A percentile compares a stretch with the other conserved stretches of the same genome.
Conservation (phyloP, 2,888 invertebrate species). For the Boloria selene region DNA sequence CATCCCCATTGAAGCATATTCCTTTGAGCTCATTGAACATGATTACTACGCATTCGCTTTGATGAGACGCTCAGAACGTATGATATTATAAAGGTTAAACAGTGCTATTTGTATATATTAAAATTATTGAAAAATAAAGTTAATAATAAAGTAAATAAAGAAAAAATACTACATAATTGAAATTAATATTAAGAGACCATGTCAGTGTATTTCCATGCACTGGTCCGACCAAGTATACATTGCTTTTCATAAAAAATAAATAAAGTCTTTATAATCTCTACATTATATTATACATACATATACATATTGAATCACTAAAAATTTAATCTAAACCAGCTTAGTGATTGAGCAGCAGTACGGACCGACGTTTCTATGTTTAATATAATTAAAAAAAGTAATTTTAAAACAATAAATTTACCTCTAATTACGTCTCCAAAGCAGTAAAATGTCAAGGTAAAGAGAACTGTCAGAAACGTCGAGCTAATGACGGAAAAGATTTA, state of each 20-base stretch:
- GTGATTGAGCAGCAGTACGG: not conserved
- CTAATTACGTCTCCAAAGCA: not conserved
- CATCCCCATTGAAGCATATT: slow-evolving; percentile 29
- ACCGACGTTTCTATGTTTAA: too few relatives aligned
- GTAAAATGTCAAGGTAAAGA: slow-evolving; percentile 11
- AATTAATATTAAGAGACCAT: too few relatives aligned
- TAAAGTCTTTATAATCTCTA: too few relatives aligned
- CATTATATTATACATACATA: too few relatives aligned
- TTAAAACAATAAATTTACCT: not conserved
- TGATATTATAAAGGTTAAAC: not conserved
- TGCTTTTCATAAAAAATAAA: too few relatives aligned
- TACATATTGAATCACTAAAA: too few relatives aligned
- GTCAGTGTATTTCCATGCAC: too few relatives aligned
- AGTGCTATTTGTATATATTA: not conserved
- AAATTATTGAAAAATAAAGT: not conserved
- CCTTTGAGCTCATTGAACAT: slow-evolving; percentile 32
- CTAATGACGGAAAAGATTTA: slow-evolving; percentile 10
- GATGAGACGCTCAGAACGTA: not conserved
- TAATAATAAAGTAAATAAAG: too few relatives aligned
- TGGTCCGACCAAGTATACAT: too few relatives aligned
- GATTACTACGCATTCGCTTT: slow-evolving; percentile 20
- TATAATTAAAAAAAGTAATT: not conserved
- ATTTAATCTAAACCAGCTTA: too few relatives aligned
- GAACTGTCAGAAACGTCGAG: slow-evolving; percentile 7
- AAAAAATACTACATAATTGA: too few relatives aligned